Conservation (phyloP, 2,797 vertebrate species). For the Gymnoscopelus braueri region DNA sequence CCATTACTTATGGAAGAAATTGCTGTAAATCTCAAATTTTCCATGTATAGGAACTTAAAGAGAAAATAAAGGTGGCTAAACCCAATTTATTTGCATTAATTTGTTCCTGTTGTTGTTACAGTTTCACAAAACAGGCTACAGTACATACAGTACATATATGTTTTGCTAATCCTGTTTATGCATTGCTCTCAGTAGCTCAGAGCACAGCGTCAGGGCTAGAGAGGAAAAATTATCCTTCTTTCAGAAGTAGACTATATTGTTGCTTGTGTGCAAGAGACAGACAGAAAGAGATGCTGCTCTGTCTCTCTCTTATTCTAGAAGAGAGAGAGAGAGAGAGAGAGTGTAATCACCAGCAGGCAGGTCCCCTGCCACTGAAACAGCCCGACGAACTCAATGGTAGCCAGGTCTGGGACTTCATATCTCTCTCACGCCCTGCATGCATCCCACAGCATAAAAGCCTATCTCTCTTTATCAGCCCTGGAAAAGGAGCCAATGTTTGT, state of each 20-base stretch:
- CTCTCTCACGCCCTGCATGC: constrained; percentile 24
- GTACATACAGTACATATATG: too few relatives aligned
- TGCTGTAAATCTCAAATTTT: constrained; percentile 18
- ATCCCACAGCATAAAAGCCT: constrained; percentile 24
- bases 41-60: constrained; percentile 15
- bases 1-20: constrained; percentile 28
- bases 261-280: neutral
- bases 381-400: constrained; percentile 16
- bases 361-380: constrained; percentile 30
- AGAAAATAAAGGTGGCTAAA: constrained; percentile 18
- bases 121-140: constrained; percentile 46
- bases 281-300: too few relatives aligned
- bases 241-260: constrained; percentile 39
- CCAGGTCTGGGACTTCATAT: constrained; percentile 18
- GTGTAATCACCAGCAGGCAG: constrained; percentile 42
- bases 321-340: constrained; percentile 14
- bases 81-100: constrained; percentile 40
- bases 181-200: constrained; percentile 37
- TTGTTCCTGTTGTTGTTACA: constrained; percentile 12
- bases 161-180: constrained; percentile 64
- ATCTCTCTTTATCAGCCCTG: constrained; percentile 50
- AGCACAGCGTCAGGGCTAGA: constrained; percentile 49
- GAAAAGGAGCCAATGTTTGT: constrained; percentile 50
- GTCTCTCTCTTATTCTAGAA: constrained; percentile 26
- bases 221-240: constrained; percentile 42